phyloP scores from a whole-genome alignment of 1,140 invertebrate genomes.

The Tachypleus tridentatus region DNA sequence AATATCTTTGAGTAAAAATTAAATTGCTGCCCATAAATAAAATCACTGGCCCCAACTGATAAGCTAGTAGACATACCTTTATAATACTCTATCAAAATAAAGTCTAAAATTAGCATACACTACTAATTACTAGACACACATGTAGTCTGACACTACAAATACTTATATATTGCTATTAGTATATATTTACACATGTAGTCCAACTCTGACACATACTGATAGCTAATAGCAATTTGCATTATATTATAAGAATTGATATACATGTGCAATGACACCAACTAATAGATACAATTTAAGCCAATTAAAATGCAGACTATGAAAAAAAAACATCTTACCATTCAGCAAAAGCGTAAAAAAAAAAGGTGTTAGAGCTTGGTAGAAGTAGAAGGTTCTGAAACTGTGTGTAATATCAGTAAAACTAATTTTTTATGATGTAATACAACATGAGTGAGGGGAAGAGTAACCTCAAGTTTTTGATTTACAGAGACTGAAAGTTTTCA shows the following conservation, averaged over 20 bases:
- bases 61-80: too few species aligned
- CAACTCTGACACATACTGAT: too few species aligned
- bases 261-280: not conserved
- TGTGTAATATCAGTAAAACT: not conserved
- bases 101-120: not conserved
- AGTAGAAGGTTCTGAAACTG: not conserved
- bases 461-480: not conserved
- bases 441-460: not conserved
- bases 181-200: not conserved
- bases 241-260: too few species aligned
- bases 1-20: too few species aligned
- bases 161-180: not conserved
- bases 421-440: not conserved
- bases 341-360: not conserved
- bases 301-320: not conserved
- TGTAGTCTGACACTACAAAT: not conserved
- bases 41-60: too few species aligned
- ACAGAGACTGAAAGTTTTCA: not conserved
- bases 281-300: conserved; percentile 1
- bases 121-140: not conserved
- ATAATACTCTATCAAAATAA: not conserved
- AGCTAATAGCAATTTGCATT: too few species aligned
- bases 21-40: too few species aligned
- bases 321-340: not conserved
- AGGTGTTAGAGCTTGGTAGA: not conserved